A percentile compares a stretch with the other conserved stretches of the same genome.
Evolutionary conservation across 92 coral and sea anemone species (phyloP).

Genomic region (Phenganax marumi): DNA sequence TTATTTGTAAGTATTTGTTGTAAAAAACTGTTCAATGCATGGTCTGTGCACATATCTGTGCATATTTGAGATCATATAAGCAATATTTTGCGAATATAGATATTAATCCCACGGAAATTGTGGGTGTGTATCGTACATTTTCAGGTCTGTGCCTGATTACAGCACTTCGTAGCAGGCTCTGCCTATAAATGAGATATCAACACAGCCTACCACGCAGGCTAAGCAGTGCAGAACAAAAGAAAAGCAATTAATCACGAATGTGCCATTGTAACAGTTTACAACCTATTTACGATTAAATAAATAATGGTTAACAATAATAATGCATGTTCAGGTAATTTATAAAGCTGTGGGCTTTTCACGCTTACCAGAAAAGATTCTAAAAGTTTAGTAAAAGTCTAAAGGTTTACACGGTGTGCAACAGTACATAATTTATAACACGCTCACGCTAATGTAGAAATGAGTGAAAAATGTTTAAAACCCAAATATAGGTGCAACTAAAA

Average conservation of each 20-base stretch:
- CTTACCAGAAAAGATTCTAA: too few species aligned
- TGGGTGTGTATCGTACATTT: neutral
- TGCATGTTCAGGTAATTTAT: too few species aligned
- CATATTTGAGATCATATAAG: neutral
- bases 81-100: neutral
- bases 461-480: neutral
- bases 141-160: constrained; percentile 7
- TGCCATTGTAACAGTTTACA: neutral
- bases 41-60: neutral
- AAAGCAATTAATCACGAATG: neutral
- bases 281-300: neutral
- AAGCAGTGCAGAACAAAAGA: constrained; percentile 2
- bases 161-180: neutral
- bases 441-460: too few species aligned
- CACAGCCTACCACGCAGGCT: neutral
- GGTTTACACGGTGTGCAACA: too few species aligned
- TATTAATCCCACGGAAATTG: neutral
- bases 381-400: too few species aligned
- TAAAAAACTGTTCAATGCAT: neutral
- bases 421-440: too few species aligned
- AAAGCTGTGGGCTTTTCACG: too few species aligned
- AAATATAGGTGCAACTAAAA: neutral
- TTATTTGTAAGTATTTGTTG: constrained; percentile 28
- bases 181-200: neutral
- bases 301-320: neutral